phyloP scores from a whole-genome alignment of 1,140 invertebrate genomes.

The Drosophila sechellia region DNA sequence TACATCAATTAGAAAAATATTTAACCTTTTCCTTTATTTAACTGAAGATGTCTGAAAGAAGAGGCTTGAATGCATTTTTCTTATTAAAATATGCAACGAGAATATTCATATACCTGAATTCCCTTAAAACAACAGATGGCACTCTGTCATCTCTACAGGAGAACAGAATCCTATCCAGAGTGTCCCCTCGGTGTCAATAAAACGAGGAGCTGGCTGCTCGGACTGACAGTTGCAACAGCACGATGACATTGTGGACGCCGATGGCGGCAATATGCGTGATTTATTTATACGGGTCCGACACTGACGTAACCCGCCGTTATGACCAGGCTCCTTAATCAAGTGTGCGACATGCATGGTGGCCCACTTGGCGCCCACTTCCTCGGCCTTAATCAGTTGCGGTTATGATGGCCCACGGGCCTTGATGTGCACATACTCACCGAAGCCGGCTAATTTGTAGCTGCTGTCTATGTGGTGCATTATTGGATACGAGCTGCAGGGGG shows the following conservation, averaged over 20 bases:
- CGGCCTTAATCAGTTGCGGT: slow-evolving; percentile 61
- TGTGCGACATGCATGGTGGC: slow-evolving; percentile 59
- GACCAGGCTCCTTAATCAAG: slow-evolving; percentile 60
- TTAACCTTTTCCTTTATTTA: too few relatives aligned
- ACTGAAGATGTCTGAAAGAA: too few relatives aligned
- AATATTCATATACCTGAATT: not conserved
- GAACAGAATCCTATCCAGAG: not conserved
- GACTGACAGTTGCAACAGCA: slow-evolving; percentile 11
- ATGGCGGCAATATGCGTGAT: slow-evolving; percentile 42
- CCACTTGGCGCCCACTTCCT: slow-evolving; percentile 11
- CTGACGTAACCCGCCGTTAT: slow-evolving; percentile 23
- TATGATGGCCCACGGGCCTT: slow-evolving; percentile 39
- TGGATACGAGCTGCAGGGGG: slow-evolving; percentile 35
- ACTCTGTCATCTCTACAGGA: not conserved
- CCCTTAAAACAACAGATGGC: not conserved
- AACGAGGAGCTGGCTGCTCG: slow-evolving; percentile 4
- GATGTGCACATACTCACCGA: slow-evolving; percentile 50
- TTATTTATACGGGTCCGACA: slow-evolving; percentile 65
- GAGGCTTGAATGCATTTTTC: too few relatives aligned
- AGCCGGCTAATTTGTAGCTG: slow-evolving; percentile 67
- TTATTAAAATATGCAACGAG: not conserved
- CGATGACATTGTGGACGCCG: slow-evolving; percentile 29
- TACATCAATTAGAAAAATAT: too few relatives aligned
- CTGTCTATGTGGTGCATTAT: slow-evolving; percentile 64
- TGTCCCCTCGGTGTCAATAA: slow-evolving; percentile 32